A percentile compares a stretch with the other conserved stretches of the same genome.
phyloP scores from a whole-genome alignment of 2,888 invertebrate species.

The Lapara coniferarum region DNA sequence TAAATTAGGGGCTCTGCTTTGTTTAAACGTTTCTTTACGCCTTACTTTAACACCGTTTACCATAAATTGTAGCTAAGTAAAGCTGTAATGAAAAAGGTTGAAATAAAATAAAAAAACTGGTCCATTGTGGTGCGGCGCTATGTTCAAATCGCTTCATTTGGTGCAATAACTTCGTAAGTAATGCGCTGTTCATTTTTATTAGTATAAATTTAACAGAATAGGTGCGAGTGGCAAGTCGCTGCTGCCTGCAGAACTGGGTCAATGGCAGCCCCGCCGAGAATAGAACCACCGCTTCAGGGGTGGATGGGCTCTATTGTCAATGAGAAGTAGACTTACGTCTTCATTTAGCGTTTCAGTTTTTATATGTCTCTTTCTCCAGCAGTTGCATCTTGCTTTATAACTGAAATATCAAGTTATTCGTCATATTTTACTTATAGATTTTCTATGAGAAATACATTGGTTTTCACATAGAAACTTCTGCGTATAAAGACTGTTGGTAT shows the following conservation, averaged over 20 bases:
- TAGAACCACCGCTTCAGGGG: slow-evolving; percentile 71
- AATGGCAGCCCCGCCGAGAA: slow-evolving; percentile 77
- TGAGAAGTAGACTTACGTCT: slow-evolving; percentile 29
- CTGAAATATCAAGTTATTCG: not conserved
- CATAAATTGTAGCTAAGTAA: not conserved
- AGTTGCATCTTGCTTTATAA: not conserved
- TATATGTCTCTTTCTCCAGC: not conserved
- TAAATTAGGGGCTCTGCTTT: too few relatives aligned
- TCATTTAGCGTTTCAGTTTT: slow-evolving; percentile 17
- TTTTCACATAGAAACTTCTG: too few relatives aligned
- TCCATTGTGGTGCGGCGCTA: not conserved
- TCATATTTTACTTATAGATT: too few relatives aligned
- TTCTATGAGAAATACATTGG: not conserved
- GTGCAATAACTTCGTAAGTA: slow-evolving; percentile 46
- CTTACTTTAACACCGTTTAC: not conserved
- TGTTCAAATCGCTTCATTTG: not conserved
- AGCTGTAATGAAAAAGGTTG: not conserved
- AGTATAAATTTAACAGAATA: slow-evolving; percentile 69
- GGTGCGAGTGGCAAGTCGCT: slow-evolving; percentile 60
- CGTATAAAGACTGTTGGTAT: too few relatives aligned
- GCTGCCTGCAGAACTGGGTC: slow-evolving; percentile 72
- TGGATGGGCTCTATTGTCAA: slow-evolving; percentile 33
- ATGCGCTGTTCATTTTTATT: slow-evolving; percentile 70
- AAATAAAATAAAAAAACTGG: not conserved
- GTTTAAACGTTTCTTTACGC: too few relatives aligned